Base-by-base conservation (phyloP, 1,140 invertebrate species). In the Latrodectus geometricus region DNA sequence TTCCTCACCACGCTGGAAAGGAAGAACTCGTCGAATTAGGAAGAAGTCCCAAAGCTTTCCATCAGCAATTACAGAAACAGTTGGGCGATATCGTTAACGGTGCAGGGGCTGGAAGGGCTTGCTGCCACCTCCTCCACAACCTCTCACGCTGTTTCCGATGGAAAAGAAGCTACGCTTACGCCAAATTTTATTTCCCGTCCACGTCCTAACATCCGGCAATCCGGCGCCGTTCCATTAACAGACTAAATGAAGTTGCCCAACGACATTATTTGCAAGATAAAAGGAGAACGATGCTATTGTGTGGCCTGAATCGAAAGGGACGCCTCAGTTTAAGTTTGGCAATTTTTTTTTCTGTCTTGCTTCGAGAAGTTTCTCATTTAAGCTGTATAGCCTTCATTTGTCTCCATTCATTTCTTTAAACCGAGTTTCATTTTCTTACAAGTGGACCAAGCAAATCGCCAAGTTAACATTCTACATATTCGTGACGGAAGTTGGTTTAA, bases 11-110 rank as follows among this genome's bases (percentile, higher is more conserved):
- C 35, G 35, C 35, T 35, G 35, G 35, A 35, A 17, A 17, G 9
- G 17, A 15, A 20, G 48, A 52, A 48, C 50, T 50, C n/a, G 17
- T 65, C 23, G 75, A 61, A 48, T 77, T 65, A 77, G 54, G 54
- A 35, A 35, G 20, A 52, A 56, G 35, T 48, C 48, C 65, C 78
- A 69, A 69, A n/a, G n/a, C 68, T 20, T 23, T 69, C 68, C 78
- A 80, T 70, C 78, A 70, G 66, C 78, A 80, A 80, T 80, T 80
- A 80, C 78, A 54, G 78, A 54, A 52, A 21, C 66, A 80, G 66
- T 69, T 69, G 21, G 9, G 17, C 20, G 78, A 70, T 80, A 80
- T 70, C 50, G 68, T 80, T 80, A 69, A 17, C 17, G n/a, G 20
- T 17, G 66, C 20, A 14, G 49, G 49, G 23, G 20, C 8, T 21